Evolutionary conservation across 1,140 invertebrate species (phyloP).

Genomic region (Aphelenchoides fujianensis): DNA sequence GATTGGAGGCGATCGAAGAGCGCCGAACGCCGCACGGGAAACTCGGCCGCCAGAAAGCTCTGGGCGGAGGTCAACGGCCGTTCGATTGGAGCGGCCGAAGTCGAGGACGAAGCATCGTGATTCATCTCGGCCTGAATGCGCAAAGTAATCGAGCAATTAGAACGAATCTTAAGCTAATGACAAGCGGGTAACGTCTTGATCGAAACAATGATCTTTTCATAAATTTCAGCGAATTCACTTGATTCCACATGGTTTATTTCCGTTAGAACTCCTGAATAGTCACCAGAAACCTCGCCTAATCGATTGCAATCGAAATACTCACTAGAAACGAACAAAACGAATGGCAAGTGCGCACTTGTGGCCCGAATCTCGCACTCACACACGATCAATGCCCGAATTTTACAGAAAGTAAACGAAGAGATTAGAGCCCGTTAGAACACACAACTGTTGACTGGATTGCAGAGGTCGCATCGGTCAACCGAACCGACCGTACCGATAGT

Average conservation of each 20-base stretch:
- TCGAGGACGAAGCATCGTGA: not conserved
- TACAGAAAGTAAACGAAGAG: too few relatives aligned
- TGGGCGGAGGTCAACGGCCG: not conserved
- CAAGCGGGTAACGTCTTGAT: too few relatives aligned
- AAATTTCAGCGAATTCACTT: not conserved
- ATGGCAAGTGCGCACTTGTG: too few relatives aligned
- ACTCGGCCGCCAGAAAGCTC: not conserved
- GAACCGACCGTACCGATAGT: too few relatives aligned
- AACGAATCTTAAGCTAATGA: not conserved
- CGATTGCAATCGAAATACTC: too few relatives aligned
- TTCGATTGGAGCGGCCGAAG: not conserved
- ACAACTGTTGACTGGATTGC: too few relatives aligned
- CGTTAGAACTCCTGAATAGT: not conserved
- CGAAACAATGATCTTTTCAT: not conserved
- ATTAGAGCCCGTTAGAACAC: too few relatives aligned
- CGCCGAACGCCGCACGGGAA: not conserved
- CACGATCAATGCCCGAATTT: too few relatives aligned
- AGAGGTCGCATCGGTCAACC: too few relatives aligned
- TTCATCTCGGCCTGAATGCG: not conserved
- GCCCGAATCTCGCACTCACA: too few relatives aligned
- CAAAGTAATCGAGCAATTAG: not conserved
- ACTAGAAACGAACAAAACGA: too few relatives aligned
- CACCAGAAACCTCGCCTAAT: not conserved
- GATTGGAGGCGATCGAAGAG: not conserved
- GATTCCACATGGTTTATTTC: too few relatives aligned